These are phyloP conservation scores for Dascyllus trimaculatus DNA, from an alignment of 2,113 vertebrate genomes.

Conservation along the genomic window DNA sequence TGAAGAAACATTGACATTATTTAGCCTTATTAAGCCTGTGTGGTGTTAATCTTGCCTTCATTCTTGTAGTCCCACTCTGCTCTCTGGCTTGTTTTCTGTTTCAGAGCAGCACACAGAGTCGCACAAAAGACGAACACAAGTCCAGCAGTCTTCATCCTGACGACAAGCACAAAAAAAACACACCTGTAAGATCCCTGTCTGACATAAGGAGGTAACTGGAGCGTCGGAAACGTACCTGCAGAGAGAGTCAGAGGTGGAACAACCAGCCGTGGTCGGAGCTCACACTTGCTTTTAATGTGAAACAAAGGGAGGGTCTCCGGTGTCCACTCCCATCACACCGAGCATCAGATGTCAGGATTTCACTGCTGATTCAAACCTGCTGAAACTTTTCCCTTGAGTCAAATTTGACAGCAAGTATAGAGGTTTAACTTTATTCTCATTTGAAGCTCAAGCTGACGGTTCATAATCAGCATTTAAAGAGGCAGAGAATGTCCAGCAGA, in stretches of 20 bases:
- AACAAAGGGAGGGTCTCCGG: slow-evolving; percentile 20
- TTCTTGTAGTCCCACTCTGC: slow-evolving; percentile 66
- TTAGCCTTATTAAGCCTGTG: too few relatives aligned
- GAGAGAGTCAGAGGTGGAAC: neutral
- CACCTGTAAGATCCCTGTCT: neutral
- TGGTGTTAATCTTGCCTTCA: slow-evolving; percentile 60
- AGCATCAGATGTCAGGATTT: slow-evolving; percentile 18
- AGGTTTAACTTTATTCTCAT: fast-evolving
- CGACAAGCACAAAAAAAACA: neutral
- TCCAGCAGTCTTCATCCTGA: slow-evolving; percentile 71
- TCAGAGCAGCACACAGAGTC: slow-evolving; percentile 68
- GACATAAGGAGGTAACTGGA: neutral
- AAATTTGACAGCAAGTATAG: neutral
- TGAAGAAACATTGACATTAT: too few relatives aligned
- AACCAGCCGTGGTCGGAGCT: neutral
- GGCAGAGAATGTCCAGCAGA: neutral
- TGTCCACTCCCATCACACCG: neutral
- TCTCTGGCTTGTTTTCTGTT: slow-evolving; percentile 48
- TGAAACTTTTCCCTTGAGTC: neutral
- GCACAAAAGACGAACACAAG: slow-evolving; percentile 57
- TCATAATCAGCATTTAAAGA: neutral
- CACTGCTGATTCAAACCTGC: neutral
- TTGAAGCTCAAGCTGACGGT: neutral
- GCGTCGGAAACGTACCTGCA: neutral
- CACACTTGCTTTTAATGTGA: slow-evolving; percentile 1